Percentiles rank a stretch among this genome's conserved stretches.
Evolutionary conservation across 2,888 invertebrate genomes (phyloP).

Genomic region (Dromius quadrimaculatus): DNA sequence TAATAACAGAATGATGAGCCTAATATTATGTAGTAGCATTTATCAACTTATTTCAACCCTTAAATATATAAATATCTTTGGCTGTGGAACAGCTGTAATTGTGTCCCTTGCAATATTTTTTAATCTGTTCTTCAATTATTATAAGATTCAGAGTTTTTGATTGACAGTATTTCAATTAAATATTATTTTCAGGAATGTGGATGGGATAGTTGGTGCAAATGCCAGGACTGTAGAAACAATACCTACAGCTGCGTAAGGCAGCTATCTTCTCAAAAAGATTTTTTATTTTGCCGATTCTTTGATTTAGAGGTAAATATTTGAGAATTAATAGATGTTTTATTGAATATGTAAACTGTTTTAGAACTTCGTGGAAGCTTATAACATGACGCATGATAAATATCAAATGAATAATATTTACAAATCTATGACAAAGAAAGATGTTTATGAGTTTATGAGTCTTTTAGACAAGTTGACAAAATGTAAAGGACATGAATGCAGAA

Average conservation of each 20-base stretch:
- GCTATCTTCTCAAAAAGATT: constrained; percentile 69
- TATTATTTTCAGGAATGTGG: constrained; percentile 72
- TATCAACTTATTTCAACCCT: no score
- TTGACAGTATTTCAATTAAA: constrained; percentile 26
- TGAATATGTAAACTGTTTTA: constrained; percentile 59
- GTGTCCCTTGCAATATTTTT: no score
- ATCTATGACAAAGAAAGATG: constrained; percentile 57
- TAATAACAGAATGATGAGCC: no score
- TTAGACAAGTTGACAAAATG: constrained; percentile 54
- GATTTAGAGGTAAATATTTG: constrained; percentile 65
- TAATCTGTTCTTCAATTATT: no score
- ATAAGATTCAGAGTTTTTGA: no score
- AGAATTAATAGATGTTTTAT: constrained; percentile 22
- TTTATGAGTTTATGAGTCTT: constrained; percentile 47
- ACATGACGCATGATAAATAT: constrained; percentile 77
- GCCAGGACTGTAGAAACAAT: constrained; percentile 87
- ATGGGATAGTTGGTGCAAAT: constrained; percentile 80
- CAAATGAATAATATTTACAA: constrained; percentile 77
- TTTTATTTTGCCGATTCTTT: constrained; percentile 73
- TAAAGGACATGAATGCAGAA: constrained; percentile 42
- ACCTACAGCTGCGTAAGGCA: constrained; percentile 84
- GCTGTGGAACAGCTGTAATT: no score
- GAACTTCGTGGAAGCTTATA: constrained; percentile 83
- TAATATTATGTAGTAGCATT: no score
- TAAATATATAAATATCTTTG: no score